Evolutionary conservation across 1,140 invertebrate genomes (phyloP), one percentile per base, ranked within the genome.

Genomic region (Pseudomyrmex flavicornis): DNA sequence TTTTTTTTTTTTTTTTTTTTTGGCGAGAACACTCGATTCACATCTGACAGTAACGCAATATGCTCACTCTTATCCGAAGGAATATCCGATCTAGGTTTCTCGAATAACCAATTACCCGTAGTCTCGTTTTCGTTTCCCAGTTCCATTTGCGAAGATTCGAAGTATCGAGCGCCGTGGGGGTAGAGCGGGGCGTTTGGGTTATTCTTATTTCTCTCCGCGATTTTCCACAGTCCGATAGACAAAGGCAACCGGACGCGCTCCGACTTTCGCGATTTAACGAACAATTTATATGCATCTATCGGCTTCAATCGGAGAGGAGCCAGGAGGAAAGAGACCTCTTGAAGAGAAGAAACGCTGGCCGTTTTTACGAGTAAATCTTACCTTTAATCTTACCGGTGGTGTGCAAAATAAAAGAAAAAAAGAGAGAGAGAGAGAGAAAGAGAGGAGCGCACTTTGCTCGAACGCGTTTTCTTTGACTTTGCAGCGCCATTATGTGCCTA

Each of bases 341-440:
- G 35, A 35, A 50, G 66, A 65, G 50, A 61, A 44, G 50, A 61
- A 44, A 35, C 44, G 22, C 20, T 62, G 22, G 17, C 44, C 76
- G 13, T 73, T 70, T 68, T 84, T 62, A 74, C 61, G 54, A 83
- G 56, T 87, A 63, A 59, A 70, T 44, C 69, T 62, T 82, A 83
- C 73, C 61, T 87, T 86, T 88, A 88, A 88, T 88, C 63, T 75
- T 4, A 59, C 75, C 54, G 35, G 15, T 35, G 72, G 75, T 52
- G 63, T 62, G 74, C 74, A 63, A 70, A 87, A 80, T 79, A 84
- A 88, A 88, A 83, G 13, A 12, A 52, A 52, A 52, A 12, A 1
- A 13, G 35, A 35, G 35, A 35, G 35, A 52, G 50, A 52, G 50
- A 17, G 17, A 17, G 17, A 17, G 17, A 17, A 17, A 17, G 17